A percentile compares a stretch with the other conserved stretches of the same genome.
These are phyloP conservation scores for Pleuronectes platessa DNA, from an alignment of 2,113 vertebrate genomes.

Conservation along the genomic window DNA sequence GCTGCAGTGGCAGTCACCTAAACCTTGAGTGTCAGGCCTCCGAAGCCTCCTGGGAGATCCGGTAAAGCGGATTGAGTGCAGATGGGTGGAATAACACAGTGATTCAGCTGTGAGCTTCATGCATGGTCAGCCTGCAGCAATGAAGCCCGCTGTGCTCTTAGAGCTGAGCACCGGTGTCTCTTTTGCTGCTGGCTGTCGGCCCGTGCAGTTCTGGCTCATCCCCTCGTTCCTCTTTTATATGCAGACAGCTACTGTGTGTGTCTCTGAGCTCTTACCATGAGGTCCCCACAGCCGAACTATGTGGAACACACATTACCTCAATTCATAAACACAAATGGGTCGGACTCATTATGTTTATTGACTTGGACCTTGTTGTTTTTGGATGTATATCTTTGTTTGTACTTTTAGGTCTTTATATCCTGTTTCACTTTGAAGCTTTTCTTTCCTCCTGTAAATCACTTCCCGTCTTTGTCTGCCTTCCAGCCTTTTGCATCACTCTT, in stretches of 20 bases:
- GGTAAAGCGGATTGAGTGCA: conserved; percentile 37
- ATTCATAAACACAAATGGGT: too few relatives aligned
- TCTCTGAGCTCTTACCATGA: neutral
- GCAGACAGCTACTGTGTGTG: conserved; percentile 13
- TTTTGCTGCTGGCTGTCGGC: conserved; percentile 18
- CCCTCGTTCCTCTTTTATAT: neutral
- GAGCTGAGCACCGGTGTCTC: conserved; percentile 18
- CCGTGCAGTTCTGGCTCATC: conserved; percentile 1
- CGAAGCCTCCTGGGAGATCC: conserved; percentile 28
- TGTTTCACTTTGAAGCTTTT: too few relatives aligned
- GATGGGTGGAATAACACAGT: conserved; percentile 50
- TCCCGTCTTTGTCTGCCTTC: too few relatives aligned
- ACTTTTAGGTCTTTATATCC: too few relatives aligned
- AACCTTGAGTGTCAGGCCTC: conserved; percentile 31
- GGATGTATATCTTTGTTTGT: too few relatives aligned
- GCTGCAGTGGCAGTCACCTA: conserved; percentile 11
- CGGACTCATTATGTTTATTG: too few relatives aligned
- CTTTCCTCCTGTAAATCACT: too few relatives aligned
- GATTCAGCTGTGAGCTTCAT: conserved; percentile 57
- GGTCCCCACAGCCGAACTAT: neutral
- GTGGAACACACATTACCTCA: too few relatives aligned
- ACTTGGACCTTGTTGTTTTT: too few relatives aligned
- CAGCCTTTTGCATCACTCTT: too few relatives aligned
- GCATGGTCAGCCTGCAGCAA: conserved; percentile 32
- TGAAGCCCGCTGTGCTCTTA: conserved; percentile 10